Conservation (phyloP, 2,113 vertebrate species). For the Panurus biarmicus region DNA sequence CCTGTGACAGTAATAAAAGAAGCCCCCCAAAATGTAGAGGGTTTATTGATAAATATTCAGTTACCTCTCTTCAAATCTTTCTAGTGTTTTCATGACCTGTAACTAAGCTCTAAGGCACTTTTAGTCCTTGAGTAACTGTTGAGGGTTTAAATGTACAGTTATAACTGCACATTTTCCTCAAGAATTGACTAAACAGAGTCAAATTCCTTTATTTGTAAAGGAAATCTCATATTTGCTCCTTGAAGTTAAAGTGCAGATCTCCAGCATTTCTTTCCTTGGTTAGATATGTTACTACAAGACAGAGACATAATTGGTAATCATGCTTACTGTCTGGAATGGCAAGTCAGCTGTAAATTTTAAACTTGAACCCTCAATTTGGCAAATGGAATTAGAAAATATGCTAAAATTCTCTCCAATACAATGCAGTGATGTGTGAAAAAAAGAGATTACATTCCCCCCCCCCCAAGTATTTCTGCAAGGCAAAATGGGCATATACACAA, state of each 20-base stretch:
- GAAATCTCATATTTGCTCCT: neutral
- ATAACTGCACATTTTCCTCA: neutral
- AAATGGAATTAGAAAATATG: neutral
- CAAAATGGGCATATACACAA: neutral
- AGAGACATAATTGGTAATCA: neutral
- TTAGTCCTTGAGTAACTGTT: neutral
- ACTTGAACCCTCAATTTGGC: neutral
- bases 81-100: neutral
- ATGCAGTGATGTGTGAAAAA: neutral
- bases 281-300: neutral
- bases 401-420: neutral
- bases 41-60: neutral
- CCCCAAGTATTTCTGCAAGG: neutral
- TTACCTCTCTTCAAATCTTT: neutral
- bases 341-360: neutral
- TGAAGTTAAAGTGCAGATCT: neutral
- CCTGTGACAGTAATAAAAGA: neutral
- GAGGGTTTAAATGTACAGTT: neutral
- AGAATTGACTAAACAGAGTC: neutral
- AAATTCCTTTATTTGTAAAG: neutral
- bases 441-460: neutral
- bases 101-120: neutral
- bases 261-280: neutral
- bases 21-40: neutral
- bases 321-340: neutral